Conservation (phyloP, 2,797 vertebrate species). For the Spea hammondii region DNA sequence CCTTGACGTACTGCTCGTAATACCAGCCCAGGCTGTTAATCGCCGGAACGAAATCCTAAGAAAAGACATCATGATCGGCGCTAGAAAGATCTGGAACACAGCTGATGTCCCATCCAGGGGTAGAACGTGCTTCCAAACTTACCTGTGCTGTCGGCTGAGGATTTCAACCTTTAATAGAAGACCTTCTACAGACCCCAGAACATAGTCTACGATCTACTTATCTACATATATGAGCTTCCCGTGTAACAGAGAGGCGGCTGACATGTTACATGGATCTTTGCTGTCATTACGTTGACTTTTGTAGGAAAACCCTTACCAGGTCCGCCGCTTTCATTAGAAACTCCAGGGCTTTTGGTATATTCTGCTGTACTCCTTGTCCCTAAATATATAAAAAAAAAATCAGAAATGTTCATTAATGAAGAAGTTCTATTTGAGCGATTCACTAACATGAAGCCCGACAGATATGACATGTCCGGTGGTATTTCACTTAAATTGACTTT, state of each 20-base stretch:
- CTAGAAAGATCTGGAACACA: not conserved
- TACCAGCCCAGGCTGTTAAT: slow-evolving; percentile 79
- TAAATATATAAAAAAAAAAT: slow-evolving; percentile 46
- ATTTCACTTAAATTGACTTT: no score
- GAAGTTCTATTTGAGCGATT: no score
- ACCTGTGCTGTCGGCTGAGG: not conserved
- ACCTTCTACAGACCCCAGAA: no score
- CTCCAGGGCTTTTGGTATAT: slow-evolving; percentile 68
- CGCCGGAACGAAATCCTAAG: slow-evolving; percentile 72
- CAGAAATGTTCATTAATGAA: no score
- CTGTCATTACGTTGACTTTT: no score
- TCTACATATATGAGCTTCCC: no score
- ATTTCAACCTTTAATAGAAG: not conserved
- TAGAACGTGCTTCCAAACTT: not conserved
- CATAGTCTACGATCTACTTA: no score
- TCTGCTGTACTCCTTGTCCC: slow-evolving; percentile 73
- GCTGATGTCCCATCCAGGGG: not conserved
- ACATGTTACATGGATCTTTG: no score
- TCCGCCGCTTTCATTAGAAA: slow-evolving; percentile 74
- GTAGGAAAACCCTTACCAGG: slow-evolving; percentile 58
- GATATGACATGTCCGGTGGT: no score
- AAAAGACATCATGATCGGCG: no score
- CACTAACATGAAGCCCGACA: no score
- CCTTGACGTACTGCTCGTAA: slow-evolving; percentile 69
- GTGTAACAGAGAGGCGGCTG: no score